A percentile compares a stretch with the other conserved stretches of the same genome.
Conservation (phyloP, 2,113 vertebrate genomes). For the Bungarus multicinctus region DNA sequence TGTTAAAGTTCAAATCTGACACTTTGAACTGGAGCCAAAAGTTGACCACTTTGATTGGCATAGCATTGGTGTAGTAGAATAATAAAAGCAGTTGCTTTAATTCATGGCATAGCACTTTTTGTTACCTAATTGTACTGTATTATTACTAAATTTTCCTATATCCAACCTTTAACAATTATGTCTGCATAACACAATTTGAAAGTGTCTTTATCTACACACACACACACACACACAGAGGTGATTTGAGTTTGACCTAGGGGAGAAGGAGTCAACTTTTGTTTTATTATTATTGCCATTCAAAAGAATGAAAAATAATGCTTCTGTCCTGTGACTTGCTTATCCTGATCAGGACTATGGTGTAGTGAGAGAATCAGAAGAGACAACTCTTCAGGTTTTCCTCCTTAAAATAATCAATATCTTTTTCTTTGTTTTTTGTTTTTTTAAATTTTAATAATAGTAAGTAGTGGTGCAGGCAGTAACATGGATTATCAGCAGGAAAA, state of each 20-base stretch:
- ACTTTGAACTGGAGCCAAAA: neutral
- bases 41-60: neutral
- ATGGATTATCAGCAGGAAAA: neutral
- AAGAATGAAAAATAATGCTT: neutral
- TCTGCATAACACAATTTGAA: neutral
- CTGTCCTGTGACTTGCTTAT: neutral
- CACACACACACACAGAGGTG: neutral
- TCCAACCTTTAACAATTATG: neutral
- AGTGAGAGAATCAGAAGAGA: neutral
- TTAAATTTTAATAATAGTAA: neutral
- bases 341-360: neutral
- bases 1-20: neutral
- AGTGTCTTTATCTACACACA: neutral
- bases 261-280: neutral
- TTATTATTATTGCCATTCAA: neutral
- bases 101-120: neutral
- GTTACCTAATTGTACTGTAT: neutral
- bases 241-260: neutral
- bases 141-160: neutral
- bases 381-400: neutral
- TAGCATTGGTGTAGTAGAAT: neutral
- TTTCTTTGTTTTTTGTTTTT: neutral
- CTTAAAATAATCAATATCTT: neutral
- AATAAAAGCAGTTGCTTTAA: neutral
- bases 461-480: too few relatives aligned